These are phyloP conservation scores for Camelus bactrianus DNA, from an alignment of 2,113 vertebrate species.

Conservation along the genomic window DNA sequence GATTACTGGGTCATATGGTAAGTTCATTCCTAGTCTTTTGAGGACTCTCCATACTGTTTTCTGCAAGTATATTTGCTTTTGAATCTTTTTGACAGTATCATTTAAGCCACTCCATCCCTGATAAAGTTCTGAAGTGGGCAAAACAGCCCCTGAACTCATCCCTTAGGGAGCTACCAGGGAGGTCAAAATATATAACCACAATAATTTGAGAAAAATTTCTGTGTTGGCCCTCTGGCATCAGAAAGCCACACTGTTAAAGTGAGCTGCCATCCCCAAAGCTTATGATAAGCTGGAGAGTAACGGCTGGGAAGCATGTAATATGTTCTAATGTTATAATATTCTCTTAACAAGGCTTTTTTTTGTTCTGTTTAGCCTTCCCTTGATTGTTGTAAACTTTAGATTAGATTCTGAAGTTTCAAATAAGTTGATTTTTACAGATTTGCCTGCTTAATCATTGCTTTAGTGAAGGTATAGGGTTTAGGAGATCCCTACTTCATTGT, in stretches of 20 bases:
- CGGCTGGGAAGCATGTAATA: background rate
- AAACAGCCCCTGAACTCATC: background rate
- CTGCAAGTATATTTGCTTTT: background rate
- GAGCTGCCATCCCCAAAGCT: background rate
- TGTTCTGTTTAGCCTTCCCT: background rate
- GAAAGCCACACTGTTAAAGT: background rate
- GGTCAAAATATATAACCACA: background rate
- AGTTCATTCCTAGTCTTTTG: background rate
- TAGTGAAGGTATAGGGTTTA: background rate
- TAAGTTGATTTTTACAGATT: background rate
- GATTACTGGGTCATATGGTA: too few species aligned
- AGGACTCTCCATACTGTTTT: too few species aligned
- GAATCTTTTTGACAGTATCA: background rate
- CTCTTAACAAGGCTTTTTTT: background rate
- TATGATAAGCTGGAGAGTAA: background rate
- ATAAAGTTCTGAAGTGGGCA: background rate
- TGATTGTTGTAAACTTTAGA: background rate
- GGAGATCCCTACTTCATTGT: background rate
- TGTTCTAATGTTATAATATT: background rate
- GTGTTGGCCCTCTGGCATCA: background rate
- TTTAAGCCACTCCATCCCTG: background rate
- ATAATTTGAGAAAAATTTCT: background rate
- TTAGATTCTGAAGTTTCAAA: constrained; percentile 21
- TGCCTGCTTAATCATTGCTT: background rate
- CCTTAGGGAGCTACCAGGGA: background rate